Evolutionary conservation across 2,797 vertebrate genomes (phyloP).

Genomic region (Semotilus atromaculatus): DNA sequence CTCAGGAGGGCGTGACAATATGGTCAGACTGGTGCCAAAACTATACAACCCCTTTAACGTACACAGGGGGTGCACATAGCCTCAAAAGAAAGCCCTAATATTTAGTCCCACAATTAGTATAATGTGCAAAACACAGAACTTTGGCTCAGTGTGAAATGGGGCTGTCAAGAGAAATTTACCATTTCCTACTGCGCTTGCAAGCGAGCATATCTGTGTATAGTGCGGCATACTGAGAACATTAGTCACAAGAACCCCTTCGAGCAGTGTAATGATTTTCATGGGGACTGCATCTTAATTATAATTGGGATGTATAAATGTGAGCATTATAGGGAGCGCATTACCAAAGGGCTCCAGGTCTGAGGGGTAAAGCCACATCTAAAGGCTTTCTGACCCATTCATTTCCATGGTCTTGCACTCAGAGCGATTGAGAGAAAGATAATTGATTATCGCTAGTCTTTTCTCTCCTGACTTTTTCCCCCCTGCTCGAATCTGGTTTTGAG

Average conservation of each 20-base stretch:
- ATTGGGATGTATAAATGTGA: slow-evolving; percentile 45
- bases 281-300: slow-evolving; percentile 56
- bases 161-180: slow-evolving; percentile 40
- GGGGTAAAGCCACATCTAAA: slow-evolving; percentile 36
- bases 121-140: slow-evolving; percentile 49
- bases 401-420: slow-evolving; percentile 73
- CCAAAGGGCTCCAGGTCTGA: slow-evolving; percentile 29
- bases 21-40: slow-evolving; percentile 66
- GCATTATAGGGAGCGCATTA: slow-evolving; percentile 28
- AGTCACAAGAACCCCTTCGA: slow-evolving; percentile 25
- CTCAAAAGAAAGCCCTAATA: slow-evolving; percentile 79
- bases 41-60: slow-evolving; percentile 74
- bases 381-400: slow-evolving; percentile 75
- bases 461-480: background rate
- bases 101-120: slow-evolving; percentile 49
- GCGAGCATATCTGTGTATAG: slow-evolving; percentile 39
- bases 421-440: slow-evolving; percentile 5
- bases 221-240: slow-evolving; percentile 29
- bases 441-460: background rate
- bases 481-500: background rate
- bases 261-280: slow-evolving; percentile 53
- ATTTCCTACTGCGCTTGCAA: slow-evolving; percentile 45
- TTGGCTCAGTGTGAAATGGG: slow-evolving; percentile 45
- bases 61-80: slow-evolving; percentile 68
- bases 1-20: slow-evolving; percentile 74